Base-by-base conservation (phyloP, 2,888 invertebrate genomes). In the Geotrupes spiniger region DNA sequence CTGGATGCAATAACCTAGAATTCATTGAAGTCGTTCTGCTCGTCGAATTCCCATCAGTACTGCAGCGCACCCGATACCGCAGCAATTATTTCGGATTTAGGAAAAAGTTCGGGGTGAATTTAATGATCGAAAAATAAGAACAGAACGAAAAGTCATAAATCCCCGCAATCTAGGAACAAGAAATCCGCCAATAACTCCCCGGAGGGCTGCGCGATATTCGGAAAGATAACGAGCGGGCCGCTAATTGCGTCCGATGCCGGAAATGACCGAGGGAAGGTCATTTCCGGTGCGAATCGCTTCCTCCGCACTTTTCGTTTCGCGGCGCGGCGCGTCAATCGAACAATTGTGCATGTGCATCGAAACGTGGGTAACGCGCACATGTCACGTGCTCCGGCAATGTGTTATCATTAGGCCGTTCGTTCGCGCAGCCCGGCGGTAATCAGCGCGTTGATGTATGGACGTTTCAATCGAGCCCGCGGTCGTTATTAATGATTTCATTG, bases 331-430 rank as follows among this genome's bases (percentile, higher is more conserved):
- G 26, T 38, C 27, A 46, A 46, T 42, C 38, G 47, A 43, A 45
- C 51, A 46, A 43, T 53, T 49, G 46, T 51, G 49, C 50, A 55
- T 51, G 51, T 55, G 49, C 55, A 53, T 51, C 46, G 48, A 39
- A 49, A 44, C 46, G 51, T 42, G 52, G 49, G 52, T 51, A 51
- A 53, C 47, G 51, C 43, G 52, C 52, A 48, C 52, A 49, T 46
- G 49, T 46, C 50, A 36, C 25, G n/a, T 16, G 14, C 36, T 40
- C 26, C 38, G n/a, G 15, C 33, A 21, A 26, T 33, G 28, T 37
- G 31, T 39, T 49, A 43, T 48, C 42, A 43, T 48, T 43, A 48
- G 48, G 42, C 27, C 36, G 28, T 25, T 42, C 28, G 25, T 29
- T 42, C 10, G 39, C 29, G 21, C 28, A 38, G 39, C 31, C 21